Percentiles rank a stretch among this genome's conserved stretches.
These are phyloP conservation scores for Polyploca ridens DNA, from an alignment of 2,888 invertebrate genomes.

Conservation along the genomic window DNA sequence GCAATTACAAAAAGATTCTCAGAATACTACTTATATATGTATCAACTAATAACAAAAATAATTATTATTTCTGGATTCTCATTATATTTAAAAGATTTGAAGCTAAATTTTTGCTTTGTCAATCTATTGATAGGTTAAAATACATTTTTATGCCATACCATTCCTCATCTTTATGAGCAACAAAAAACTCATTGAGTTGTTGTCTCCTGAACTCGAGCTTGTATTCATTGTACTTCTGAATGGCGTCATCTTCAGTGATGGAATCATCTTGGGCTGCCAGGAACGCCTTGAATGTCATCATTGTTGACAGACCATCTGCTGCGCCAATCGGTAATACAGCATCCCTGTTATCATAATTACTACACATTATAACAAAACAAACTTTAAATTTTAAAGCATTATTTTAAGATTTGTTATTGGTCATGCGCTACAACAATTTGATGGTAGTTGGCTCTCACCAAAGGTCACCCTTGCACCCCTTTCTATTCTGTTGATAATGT, in stretches of 20 bases:
- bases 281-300: conserved; percentile 99
- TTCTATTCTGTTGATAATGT: too few relatives aligned
- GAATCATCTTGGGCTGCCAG: conserved; percentile 98
- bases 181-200: conserved; percentile 99
- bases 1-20: conserved; percentile 22
- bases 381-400: too few relatives aligned
- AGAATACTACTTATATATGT: background rate
- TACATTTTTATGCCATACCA: conserved; percentile 88
- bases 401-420: too few relatives aligned
- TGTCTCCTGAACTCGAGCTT: conserved; percentile 98
- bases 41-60: background rate
- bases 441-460: too few relatives aligned
- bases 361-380: conserved; percentile 3
- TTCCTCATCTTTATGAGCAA: conserved; percentile 99
- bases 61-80: background rate
- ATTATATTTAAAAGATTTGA: conserved; percentile 9
- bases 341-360: conserved; percentile 67
- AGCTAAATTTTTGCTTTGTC: background rate
- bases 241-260: conserved; percentile 98
- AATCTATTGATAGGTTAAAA: background rate
- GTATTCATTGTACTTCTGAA: conserved; percentile 98
- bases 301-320: conserved; percentile 93
- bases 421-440: too few relatives aligned
- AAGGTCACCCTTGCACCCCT: too few relatives aligned
- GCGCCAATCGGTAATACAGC: conserved; percentile 76